phyloP scores from a whole-genome alignment of 2,113 vertebrate species.

The Leptodactylus fuscus region DNA sequence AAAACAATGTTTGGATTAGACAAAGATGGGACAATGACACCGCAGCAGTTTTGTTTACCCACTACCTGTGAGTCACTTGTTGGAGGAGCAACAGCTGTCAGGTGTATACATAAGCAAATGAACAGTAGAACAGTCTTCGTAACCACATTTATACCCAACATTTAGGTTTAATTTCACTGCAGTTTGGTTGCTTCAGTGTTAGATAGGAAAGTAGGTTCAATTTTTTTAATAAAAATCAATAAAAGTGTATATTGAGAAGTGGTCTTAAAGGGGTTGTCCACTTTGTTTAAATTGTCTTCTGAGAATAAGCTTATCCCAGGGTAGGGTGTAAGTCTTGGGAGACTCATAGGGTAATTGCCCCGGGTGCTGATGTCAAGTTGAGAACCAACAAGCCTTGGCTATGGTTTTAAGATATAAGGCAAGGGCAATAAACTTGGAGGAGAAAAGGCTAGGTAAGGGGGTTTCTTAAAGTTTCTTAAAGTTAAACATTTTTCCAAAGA shows the following conservation, averaged over 20 bases:
- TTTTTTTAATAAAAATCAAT: no score
- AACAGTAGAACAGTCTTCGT: neutral
- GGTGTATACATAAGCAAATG: constrained; percentile 29
- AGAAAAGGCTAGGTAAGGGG: neutral
- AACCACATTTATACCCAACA: neutral
- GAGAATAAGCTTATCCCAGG: no score
- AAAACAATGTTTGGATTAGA: constrained; percentile 36
- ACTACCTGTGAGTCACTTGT: constrained; percentile 39
- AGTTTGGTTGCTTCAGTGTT: neutral
- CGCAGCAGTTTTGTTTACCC: constrained; percentile 22
- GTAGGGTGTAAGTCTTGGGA: no score
- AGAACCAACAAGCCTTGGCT: neutral
- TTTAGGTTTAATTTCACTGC: neutral
- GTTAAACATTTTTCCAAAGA: no score
- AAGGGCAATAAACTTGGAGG: neutral
- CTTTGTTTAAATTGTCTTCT: no score
- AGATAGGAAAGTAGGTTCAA: neutral
- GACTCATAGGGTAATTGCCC: neutral
- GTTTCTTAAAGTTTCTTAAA: no score
- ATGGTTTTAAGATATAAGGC: neutral
- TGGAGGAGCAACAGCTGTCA: neutral
- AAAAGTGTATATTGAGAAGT: no score
- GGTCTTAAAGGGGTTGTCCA: no score
- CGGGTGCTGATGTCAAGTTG: neutral
- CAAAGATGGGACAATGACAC: neutral